Evolutionary conservation across 2,113 vertebrate genomes (phyloP).

Genomic region (Aleadryas rufinucha): DNA sequence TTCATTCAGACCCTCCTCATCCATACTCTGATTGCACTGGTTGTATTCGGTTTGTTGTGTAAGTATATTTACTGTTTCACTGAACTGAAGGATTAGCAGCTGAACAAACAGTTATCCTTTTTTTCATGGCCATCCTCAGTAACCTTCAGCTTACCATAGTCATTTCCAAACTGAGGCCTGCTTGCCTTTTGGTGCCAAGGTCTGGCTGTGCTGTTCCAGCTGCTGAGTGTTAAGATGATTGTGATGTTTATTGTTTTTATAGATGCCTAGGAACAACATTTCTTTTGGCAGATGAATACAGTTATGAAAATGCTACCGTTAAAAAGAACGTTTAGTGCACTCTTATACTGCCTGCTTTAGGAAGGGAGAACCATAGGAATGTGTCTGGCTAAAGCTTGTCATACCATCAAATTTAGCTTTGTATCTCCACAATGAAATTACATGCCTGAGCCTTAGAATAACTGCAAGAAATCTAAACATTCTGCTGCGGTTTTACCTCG

Average conservation of each 20-base stretch:
- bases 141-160: background rate
- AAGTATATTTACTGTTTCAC: conserved; percentile 57
- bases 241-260: background rate
- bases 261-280: background rate
- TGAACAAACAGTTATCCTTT: background rate
- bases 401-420: background rate
- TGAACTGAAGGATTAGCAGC: background rate
- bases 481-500: background rate
- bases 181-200: background rate
- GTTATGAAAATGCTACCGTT: background rate
- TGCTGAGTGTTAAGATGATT: background rate
- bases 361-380: background rate
- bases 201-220: background rate
- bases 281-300: background rate
- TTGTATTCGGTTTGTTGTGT: conserved; percentile 74
- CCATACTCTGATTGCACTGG: conserved; percentile 72
- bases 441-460: background rate
- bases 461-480: background rate
- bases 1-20: conserved; percentile 69
- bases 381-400: background rate
- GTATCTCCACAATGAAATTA: background rate
- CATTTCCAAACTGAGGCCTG: background rate
- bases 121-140: background rate
- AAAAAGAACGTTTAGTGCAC: background rate
- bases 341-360: background rate